Evolutionary conservation across 2,888 invertebrate genomes (phyloP).

Genomic region (Formica aserva): DNA sequence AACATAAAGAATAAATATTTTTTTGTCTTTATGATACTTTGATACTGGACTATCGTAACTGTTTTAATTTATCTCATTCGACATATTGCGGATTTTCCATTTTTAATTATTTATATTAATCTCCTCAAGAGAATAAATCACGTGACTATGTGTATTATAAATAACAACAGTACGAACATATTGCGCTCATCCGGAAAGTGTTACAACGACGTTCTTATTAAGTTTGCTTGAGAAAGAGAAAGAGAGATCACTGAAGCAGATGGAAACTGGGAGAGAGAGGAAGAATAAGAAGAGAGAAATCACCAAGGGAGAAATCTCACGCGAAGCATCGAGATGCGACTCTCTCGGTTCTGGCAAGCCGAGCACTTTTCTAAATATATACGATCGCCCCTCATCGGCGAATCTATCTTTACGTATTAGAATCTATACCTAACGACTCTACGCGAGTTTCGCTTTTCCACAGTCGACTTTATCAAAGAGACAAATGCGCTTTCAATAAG

Average conservation of each 20-base stretch:
- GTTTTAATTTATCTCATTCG: background rate
- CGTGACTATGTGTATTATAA: background rate
- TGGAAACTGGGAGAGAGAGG: background rate
- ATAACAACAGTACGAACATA: background rate
- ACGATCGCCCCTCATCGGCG: constrained; percentile 84
- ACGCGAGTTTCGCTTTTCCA: constrained; percentile 67
- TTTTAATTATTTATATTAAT: background rate
- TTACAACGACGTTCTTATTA: constrained; percentile 34
- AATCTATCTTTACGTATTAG: constrained; percentile 85
- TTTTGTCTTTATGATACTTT: background rate
- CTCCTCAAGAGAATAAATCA: background rate
- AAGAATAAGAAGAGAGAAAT: constrained; percentile 45
- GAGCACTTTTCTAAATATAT: constrained; percentile 85
- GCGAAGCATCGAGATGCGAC: constrained; percentile 67
- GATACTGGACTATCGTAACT: background rate
- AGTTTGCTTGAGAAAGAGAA: background rate
- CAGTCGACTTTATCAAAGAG: constrained; percentile 61
- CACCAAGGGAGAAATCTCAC: constrained; percentile 66
- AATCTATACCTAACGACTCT: constrained; percentile 81
- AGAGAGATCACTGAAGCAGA: background rate
- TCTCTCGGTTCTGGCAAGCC: constrained; percentile 84
- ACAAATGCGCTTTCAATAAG: background rate
- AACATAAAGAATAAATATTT: background rate
- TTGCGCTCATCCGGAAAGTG: constrained; percentile 32
- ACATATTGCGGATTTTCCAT: background rate